Evolutionary conservation across 1,140 invertebrate species (phyloP).

Genomic region (Anthonomus grandis): DNA sequence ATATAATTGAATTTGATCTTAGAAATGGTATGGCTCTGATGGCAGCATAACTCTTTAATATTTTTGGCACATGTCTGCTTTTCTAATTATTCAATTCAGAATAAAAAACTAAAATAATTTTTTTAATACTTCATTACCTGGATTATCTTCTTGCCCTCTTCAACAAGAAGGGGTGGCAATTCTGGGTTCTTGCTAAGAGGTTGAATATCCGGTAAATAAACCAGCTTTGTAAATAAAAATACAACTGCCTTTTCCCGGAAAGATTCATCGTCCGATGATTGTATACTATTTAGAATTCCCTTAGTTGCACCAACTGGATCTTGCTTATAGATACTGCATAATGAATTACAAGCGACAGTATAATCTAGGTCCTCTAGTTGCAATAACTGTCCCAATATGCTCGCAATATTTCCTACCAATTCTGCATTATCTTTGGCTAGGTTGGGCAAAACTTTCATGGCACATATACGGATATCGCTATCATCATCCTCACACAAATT

Average conservation of each 20-base stretch:
- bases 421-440: conserved; percentile 84
- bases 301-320: conserved; percentile 68
- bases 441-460: conserved; percentile 87
- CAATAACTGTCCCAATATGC: conserved; percentile 87
- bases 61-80: no score
- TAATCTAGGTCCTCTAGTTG: conserved; percentile 83
- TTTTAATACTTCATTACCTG: no score
- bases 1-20: no score
- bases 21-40: no score
- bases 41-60: no score
- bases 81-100: no score
- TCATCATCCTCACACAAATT: conserved; percentile 97
- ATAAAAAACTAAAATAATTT: conserved; percentile 1
- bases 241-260: conserved; percentile 85
- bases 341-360: conserved; percentile 70
- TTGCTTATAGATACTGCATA: conserved; percentile 58
- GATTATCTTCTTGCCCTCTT: conserved; percentile 84
- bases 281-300: conserved; percentile 84
- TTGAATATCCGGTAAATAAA: no score
- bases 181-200: conserved; percentile 76
- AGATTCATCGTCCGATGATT: conserved; percentile 71
- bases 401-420: conserved; percentile 81
- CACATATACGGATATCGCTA: conserved; percentile 91
- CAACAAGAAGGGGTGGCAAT: conserved; percentile 79
- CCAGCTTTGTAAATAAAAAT: conserved; percentile 76